Base-by-base conservation (phyloP, 2,888 invertebrate species). In the Lissocephala sabroskyi region DNA sequence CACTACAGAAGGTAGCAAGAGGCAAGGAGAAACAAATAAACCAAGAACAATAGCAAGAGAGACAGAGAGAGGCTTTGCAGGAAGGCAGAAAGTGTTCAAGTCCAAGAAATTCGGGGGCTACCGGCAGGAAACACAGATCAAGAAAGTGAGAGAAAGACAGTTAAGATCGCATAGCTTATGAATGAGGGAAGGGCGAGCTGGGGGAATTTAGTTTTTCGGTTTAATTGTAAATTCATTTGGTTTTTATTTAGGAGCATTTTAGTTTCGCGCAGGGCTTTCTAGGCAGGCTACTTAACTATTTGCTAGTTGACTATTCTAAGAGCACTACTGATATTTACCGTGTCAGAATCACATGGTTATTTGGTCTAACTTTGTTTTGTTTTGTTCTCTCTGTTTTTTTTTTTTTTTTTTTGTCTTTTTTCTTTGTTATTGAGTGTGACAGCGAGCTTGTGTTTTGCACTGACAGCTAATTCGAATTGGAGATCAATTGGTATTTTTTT, bases 261-360 rank as follows among this genome's bases (percentile, higher is more conserved):
- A 32, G n/a, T n/a, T n/a, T n/a, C n/a, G n/a, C n/a, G n/a, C n/a
- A n/a, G n/a, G n/a, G n/a, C n/a, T n/a, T n/a, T n/a, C n/a, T 5
- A 23, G 23, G 23, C 23, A 7, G 23, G 23, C 23, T 2, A 7
- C 71, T 70, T 41, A 46, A 11, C 55, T 58, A 59, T 36, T 41
- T 30, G 18, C 35, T 48, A 49, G 30, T 55, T 23, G 23, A 7
- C 70, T 70, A 65, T 29, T 43, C 62, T 60, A 71, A 35, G 56
- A 49, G 52, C 60, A 79, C 79, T 80, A 80, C 79, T 58, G 56
- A 80, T 81, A 81, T 81, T 81, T 81, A 81, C 80, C 80, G 80
- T 81, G 80, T 79, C 74, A 80, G 70, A 80, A 79, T 80, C 81
- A 78, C 80, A 79, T 76, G 68, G 67, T 51, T 64, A 47, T 59